Conservation (phyloP, 1,140 invertebrate species). For the Sitodiplosis mosellana region DNA sequence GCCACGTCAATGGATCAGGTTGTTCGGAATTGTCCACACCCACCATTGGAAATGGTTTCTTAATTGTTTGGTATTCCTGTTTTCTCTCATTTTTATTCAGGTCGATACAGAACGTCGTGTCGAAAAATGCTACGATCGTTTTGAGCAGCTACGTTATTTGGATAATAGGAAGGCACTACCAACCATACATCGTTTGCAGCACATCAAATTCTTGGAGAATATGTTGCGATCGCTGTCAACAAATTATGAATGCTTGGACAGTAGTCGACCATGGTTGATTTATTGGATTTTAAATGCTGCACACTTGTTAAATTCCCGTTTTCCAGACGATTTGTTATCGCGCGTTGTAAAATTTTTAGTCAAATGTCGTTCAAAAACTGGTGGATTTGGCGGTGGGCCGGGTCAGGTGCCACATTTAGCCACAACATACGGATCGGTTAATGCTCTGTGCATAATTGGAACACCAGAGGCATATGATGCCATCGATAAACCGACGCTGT, state of each 20-base stretch:
- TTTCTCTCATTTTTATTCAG: constrained; percentile 28
- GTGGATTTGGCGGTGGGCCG: constrained; percentile 90
- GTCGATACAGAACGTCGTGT: constrained; percentile 43
- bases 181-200: constrained; percentile 39
- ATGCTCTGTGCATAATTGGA: constrained; percentile 75
- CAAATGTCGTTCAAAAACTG: constrained; percentile 59
- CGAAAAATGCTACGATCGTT: constrained; percentile 40
- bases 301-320: constrained; percentile 51
- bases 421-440: constrained; percentile 92
- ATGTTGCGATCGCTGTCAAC: constrained; percentile 44
- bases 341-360: constrained; percentile 42
- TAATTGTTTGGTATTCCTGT: constrained; percentile 2
- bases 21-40: constrained; percentile 1
- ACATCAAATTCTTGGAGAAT: constrained; percentile 47
- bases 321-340: constrained; percentile 44
- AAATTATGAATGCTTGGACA: constrained; percentile 68
- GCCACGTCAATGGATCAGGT: constrained; percentile 37
- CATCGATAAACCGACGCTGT: constrained; percentile 60
- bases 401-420: constrained; percentile 83
- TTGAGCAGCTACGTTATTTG: constrained; percentile 30
- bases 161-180: constrained; percentile 39
- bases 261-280: constrained; percentile 85
- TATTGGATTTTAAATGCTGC: constrained; percentile 91
- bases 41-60: neutral
- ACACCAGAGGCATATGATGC: constrained; percentile 69